Conservation (phyloP, 2,797 vertebrate species). For the Thaleichthys pacificus region DNA sequence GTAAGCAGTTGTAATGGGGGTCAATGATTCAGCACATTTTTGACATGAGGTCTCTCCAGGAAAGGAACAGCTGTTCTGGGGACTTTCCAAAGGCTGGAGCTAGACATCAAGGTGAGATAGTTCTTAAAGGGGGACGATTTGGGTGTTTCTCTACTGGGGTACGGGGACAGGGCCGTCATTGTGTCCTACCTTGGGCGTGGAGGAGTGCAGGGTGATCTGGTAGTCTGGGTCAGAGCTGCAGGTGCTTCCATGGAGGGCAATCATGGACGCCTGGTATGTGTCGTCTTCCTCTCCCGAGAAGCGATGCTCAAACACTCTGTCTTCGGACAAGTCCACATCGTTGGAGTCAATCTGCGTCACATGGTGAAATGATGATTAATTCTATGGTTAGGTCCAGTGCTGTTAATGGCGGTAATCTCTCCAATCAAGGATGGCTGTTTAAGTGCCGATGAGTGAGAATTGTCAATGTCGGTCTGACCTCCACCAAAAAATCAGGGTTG, state of each 20-base stretch:
- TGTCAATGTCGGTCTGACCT: neutral
- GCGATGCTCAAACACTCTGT: slow-evolving; percentile 76
- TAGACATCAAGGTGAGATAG: no score
- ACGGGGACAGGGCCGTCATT: neutral
- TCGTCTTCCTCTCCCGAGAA: slow-evolving; percentile 78
- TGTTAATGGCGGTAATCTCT: slow-evolving; percentile 12
- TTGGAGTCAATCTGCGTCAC: slow-evolving; percentile 84
- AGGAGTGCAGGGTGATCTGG: slow-evolving; percentile 67
- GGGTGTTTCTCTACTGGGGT: neutral
- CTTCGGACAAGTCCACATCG: slow-evolving; percentile 81
- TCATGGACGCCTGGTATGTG: slow-evolving; percentile 81
- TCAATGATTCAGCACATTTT: neutral
- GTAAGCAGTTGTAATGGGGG: neutral
- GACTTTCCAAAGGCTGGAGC: slow-evolving; percentile 31
- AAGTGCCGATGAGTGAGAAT: neutral
- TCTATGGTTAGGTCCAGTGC: neutral
- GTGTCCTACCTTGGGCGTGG: slow-evolving; percentile 82
- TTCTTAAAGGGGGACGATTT: neutral
- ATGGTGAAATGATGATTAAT: slow-evolving; percentile 45
- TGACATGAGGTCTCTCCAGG: slow-evolving; percentile 25
- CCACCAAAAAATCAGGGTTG: neutral
- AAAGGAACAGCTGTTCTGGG: slow-evolving; percentile 28
- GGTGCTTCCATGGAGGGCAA: slow-evolving; percentile 80
- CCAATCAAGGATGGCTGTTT: slow-evolving; percentile 25
- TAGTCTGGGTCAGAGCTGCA: slow-evolving; percentile 77